phyloP scores from a whole-genome alignment of 2,888 invertebrate genomes.

The Luffia ferchaultella region DNA sequence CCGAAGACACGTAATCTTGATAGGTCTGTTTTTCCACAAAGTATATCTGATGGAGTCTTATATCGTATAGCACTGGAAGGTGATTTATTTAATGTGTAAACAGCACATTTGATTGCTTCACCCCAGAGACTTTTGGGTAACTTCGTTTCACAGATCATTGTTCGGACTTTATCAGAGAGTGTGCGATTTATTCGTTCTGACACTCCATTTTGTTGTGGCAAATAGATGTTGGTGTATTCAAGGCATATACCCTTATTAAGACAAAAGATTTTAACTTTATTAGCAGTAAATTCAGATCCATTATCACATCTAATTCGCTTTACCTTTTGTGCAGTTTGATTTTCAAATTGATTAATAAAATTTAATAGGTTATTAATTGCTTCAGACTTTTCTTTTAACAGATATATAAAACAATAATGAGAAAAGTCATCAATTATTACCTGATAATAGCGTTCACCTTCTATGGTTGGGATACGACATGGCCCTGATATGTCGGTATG shows the following conservation, averaged over 20 bases:
- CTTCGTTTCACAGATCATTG: constrained; percentile 4
- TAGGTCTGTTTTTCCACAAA: constrained; percentile 3
- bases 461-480: too few species aligned
- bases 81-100: constrained; percentile 5
- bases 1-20: constrained; percentile 5
- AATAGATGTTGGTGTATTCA: constrained; percentile 2
- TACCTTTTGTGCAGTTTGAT: too few species aligned
- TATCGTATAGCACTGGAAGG: constrained; percentile 3
- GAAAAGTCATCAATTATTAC: too few species aligned
- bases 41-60: constrained; percentile 3
- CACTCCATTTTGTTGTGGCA: constrained; percentile 6
- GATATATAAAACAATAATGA: too few species aligned
- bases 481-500: too few species aligned
- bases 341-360: too few species aligned
- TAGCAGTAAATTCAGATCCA: constrained; percentile 8
- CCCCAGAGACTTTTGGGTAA: constrained; percentile 6
- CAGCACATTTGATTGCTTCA: constrained; percentile 3
- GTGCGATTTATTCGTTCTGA: constrained; percentile 11
- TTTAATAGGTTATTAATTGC: too few species aligned
- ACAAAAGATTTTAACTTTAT: constrained; percentile 2
- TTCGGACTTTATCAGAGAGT: constrained; percentile 8
- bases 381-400: too few species aligned
- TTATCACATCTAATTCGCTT: constrained; percentile 9
- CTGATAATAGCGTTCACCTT: too few species aligned
- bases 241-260: constrained; percentile 5